Percentiles rank a stretch among this genome's conserved stretches.
These are phyloP conservation scores for Nematopogon swammerdamellus DNA, from an alignment of 2,888 invertebrate genomes.

Conservation along the genomic window DNA sequence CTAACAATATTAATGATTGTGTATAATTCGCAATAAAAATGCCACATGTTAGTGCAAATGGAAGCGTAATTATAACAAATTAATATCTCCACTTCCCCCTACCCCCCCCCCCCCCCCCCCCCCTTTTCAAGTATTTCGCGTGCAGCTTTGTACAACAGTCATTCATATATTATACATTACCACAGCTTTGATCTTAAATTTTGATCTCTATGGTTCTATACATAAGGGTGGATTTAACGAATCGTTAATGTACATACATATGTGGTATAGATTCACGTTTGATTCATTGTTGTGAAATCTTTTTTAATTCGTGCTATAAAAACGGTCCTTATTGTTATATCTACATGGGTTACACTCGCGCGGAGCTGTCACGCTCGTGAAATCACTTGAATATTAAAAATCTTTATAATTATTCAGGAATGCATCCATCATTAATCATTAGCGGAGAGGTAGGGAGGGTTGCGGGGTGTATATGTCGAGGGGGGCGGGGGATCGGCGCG, in stretches of 20 bases:
- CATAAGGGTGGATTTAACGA: no score
- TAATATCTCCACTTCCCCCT: slow-evolving; percentile 52
- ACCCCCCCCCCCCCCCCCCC: no score
- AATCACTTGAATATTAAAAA: slow-evolving; percentile 58
- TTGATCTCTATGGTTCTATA: no score
- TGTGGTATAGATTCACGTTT: background rate
- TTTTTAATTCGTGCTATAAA: no score
- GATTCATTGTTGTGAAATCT: no score
- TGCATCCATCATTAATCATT: slow-evolving; percentile 58
- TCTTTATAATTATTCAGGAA: slow-evolving; percentile 58
- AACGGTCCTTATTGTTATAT: background rate
- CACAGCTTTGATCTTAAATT: no score
- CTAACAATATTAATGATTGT: slow-evolving; percentile 56
- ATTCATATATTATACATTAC: no score
- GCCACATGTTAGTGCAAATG: slow-evolving; percentile 51
- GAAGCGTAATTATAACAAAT: slow-evolving; percentile 55
- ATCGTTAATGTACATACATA: no score
- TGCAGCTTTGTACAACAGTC: background rate
- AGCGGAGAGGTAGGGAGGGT: slow-evolving; percentile 23
- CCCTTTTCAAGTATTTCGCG: slow-evolving; percentile 38
- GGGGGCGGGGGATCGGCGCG: no score
- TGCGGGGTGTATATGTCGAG: background rate
- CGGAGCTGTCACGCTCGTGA: slow-evolving; percentile 14
- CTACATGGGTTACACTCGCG: background rate
- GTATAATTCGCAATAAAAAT: slow-evolving; percentile 56